phyloP scores from a whole-genome alignment of 2,113 vertebrate genomes.

The Polypterus senegalus region DNA sequence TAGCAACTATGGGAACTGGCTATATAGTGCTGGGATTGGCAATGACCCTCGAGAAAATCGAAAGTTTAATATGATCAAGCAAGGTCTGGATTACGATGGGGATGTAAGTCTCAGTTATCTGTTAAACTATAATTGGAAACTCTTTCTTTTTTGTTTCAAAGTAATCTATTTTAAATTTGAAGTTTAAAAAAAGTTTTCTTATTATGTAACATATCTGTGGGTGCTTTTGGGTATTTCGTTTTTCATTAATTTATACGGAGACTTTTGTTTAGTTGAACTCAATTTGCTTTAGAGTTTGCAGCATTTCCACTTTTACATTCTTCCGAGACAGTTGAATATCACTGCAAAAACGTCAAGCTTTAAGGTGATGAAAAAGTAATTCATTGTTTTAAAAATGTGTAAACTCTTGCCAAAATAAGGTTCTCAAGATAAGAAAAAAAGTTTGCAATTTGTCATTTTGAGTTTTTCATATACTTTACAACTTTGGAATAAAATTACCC shows the following conservation, averaged over 20 bases:
- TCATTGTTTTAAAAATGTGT: too few species aligned
- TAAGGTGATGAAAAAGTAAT: too few species aligned
- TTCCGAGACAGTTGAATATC: too few species aligned
- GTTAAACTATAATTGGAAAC: too few species aligned
- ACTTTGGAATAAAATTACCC: too few species aligned
- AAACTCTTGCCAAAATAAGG: too few species aligned
- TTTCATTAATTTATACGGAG: not conserved
- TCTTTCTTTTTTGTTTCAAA: not conserved
- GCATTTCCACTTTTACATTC: too few species aligned
- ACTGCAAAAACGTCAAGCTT: too few species aligned
- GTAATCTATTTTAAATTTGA: not conserved
- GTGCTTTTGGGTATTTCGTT: not conserved
- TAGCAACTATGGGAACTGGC: slow-evolving; percentile 71
- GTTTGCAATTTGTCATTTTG: too few species aligned
- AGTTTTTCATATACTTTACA: too few species aligned
- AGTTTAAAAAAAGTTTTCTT: not conserved
- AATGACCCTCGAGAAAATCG: slow-evolving; percentile 63
- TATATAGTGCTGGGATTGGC: slow-evolving; percentile 61
- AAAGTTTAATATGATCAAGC: slow-evolving; percentile 71
- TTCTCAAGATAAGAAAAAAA: too few species aligned
- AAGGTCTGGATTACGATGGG: slow-evolving; percentile 59
- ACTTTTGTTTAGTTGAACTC: not conserved
- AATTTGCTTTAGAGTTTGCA: not conserved
- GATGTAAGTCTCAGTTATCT: slow-evolving; percentile 32
- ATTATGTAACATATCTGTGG: too few species aligned